Conservation (phyloP, 2,797 vertebrate species). For the Pampus argenteus region DNA sequence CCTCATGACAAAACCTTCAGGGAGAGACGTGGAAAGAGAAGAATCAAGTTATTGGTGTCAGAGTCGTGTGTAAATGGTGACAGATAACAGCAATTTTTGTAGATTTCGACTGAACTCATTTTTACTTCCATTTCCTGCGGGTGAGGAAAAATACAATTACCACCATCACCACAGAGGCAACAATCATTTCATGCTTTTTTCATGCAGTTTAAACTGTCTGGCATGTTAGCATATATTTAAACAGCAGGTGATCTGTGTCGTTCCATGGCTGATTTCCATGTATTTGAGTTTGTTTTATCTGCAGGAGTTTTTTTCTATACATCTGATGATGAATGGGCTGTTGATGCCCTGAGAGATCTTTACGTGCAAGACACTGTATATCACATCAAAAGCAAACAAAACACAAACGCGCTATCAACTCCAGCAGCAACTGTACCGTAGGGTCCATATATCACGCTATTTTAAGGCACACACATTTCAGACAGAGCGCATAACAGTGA, state of each 20-base stretch:
- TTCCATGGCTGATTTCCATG: slow-evolving; percentile 28
- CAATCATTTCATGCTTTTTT: slow-evolving; percentile 53
- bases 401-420: slow-evolving; percentile 61
- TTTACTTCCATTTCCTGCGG: slow-evolving; percentile 66
- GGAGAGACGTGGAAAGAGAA: slow-evolving; percentile 44
- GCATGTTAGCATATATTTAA: slow-evolving; percentile 45
- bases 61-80: slow-evolving; percentile 75
- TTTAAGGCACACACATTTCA: slow-evolving; percentile 63
- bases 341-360: slow-evolving; percentile 59
- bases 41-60: slow-evolving; percentile 73
- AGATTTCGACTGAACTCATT: slow-evolving; percentile 63
- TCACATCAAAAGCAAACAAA: slow-evolving; percentile 71
- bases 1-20: slow-evolving; percentile 61
- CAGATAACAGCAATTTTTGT: slow-evolving; percentile 76
- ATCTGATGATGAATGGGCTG: slow-evolving; percentile 64
- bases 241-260: slow-evolving; percentile 35
- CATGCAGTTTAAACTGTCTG: slow-evolving; percentile 29
- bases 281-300: slow-evolving; percentile 27
- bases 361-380: slow-evolving; percentile 64
- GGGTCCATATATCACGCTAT: slow-evolving; percentile 72
- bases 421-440: slow-evolving; percentile 59
- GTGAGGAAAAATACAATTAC: slow-evolving; percentile 69
- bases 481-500: slow-evolving; percentile 68
- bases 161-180: slow-evolving; percentile 49
- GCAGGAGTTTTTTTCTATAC: slow-evolving; percentile 14